Evolutionary conservation across 2,113 vertebrate genomes (phyloP), one percentile per base, ranked within the genome.

Genomic region (Amia ocellicauda): DNA sequence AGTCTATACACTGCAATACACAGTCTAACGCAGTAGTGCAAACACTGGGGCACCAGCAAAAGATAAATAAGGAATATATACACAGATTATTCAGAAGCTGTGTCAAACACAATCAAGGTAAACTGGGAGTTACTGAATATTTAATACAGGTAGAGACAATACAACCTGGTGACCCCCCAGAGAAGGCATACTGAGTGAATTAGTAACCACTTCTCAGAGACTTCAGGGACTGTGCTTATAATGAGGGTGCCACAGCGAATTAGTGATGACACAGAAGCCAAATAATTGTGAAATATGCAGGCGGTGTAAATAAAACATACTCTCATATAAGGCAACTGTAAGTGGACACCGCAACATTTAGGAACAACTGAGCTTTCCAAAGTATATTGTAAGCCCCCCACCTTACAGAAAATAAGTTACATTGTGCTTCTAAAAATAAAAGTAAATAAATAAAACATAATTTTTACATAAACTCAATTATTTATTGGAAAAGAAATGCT

Each of bases 181-280:
- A 54, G 63, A 49, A 20, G 20, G 51, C 51, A 22, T 27, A 64
- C 58, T 57, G 69, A 73, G 71, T 70, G 75, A 79, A 73, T 76
- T 82, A 83, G 82, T 73, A 62, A 78, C 67, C 28, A 63, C 22
- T 49, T 42, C 59, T 47, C 43, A 43, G 42, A 19, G 41, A 45
- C 59, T 20, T 11, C 16, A 27, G 59, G 70, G 78, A 76, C 79
- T 75, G 77, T 67, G 72, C 67, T 67, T 72, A 66, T 82, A 81
- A 83, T 68, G 50, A 80, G 78, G 65, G 73, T 86, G 82, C 76
- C 82, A 86, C 66, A 77, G 75, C 47, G 63, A 7, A 70, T 84
- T 83, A 84, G 61, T 63, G 63, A 69, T 72, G 69, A 56, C 43
- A 72, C 36, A 64, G 43, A 52, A 65, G 67, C 69, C 65, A n/a